These are phyloP conservation scores for Spicauda simplicius DNA, from an alignment of 2,888 invertebrate species.

Conservation along the genomic window DNA sequence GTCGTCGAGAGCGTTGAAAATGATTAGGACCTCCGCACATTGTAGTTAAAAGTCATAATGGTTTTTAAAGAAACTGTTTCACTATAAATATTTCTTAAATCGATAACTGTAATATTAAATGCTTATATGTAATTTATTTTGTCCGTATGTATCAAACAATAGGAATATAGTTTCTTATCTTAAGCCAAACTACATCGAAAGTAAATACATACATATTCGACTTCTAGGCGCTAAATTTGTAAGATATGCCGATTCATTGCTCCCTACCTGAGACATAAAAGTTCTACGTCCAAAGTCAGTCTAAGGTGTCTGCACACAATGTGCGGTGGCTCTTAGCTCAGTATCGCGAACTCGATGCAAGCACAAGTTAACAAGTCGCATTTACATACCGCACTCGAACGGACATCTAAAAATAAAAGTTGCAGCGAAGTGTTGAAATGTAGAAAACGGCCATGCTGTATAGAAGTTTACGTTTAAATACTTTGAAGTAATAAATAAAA, in stretches of 20 bases:
- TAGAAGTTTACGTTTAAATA: conserved; percentile 4
- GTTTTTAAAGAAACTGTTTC: not conserved
- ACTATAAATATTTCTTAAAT: no score
- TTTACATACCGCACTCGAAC: conserved; percentile 70
- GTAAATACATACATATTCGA: no score
- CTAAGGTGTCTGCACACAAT: not conserved
- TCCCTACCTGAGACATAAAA: not conserved
- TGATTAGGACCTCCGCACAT: conserved; percentile 9
- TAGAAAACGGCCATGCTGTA: conserved; percentile 38
- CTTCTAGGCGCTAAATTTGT: no score
- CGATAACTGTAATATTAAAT: no score
- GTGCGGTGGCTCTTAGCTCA: conserved; percentile 20
- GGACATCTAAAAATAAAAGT: conserved; percentile 73
- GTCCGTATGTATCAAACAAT: no score
- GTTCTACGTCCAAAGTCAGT: not conserved
- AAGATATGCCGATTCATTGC: no score
- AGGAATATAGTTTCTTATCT: no score
- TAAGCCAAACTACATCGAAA: no score
- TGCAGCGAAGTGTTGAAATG: conserved; percentile 56
- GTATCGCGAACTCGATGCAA: conserved; percentile 25
- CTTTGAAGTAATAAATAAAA: no score
- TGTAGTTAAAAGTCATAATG: not conserved
- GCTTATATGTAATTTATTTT: no score
- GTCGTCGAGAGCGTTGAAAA: conserved; percentile 14
- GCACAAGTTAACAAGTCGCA: conserved; percentile 61